These are phyloP conservation scores for Drosophila leontia DNA, from an alignment of 1,140 invertebrate genomes.

Conservation along the genomic window DNA sequence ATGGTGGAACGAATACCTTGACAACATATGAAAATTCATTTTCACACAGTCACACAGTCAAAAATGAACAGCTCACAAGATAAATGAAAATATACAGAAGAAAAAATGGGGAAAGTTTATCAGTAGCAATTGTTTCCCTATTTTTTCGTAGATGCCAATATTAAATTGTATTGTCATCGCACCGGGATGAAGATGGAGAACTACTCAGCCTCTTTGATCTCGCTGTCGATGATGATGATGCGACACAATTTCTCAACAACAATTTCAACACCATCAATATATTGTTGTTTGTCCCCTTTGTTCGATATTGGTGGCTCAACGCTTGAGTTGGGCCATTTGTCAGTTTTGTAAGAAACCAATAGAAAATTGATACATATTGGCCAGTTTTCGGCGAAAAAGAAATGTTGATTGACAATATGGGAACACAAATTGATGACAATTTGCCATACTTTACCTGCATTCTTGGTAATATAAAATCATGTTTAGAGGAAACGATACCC, in stretches of 20 bases:
- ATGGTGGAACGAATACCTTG: conserved; percentile 30
- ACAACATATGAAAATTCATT: conserved; percentile 43
- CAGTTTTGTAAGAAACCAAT: conserved; percentile 34
- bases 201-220: conserved; percentile 74
- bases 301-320: conserved; percentile 6
- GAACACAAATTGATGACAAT: conserved; percentile 3
- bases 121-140: conserved; percentile 45
- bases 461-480: not conserved
- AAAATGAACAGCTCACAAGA: conserved; percentile 65
- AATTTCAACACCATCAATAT: conserved; percentile 77
- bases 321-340: conserved; percentile 40
- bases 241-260: conserved; percentile 69
- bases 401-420: conserved; percentile 26
- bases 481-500: not conserved
- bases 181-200: conserved; percentile 33
- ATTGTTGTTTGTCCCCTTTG: conserved; percentile 42
- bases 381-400: conserved; percentile 4
- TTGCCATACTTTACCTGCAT: not conserved
- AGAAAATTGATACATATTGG: conserved; percentile 30
- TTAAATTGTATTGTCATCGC: conserved; percentile 76
- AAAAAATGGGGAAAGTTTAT: conserved; percentile 47
- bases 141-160: conserved; percentile 53
- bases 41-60: conserved; percentile 27
- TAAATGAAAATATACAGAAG: conserved; percentile 57
- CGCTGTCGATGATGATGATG: conserved; percentile 59